These are phyloP conservation scores for Pammene aurita DNA, from an alignment of 2,888 invertebrate species.

Conservation along the genomic window DNA sequence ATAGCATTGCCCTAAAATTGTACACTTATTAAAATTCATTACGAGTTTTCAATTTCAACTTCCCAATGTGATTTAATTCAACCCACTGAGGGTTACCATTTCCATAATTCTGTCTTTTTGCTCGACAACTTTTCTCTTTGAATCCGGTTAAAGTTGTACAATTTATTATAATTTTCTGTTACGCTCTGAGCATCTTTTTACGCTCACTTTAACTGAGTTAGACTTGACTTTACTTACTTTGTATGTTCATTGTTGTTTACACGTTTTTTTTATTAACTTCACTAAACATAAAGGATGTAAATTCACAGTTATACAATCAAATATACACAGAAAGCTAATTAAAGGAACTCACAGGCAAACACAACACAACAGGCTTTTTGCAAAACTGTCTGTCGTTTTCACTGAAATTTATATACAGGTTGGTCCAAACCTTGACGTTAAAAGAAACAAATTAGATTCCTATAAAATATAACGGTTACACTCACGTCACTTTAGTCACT, in stretches of 20 bases:
- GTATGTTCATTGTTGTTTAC: slow-evolving; percentile 3
- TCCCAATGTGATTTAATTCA: slow-evolving; percentile 28
- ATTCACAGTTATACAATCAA: no score
- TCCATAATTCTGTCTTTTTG: slow-evolving; percentile 48
- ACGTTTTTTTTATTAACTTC: no score
- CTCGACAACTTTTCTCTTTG: slow-evolving; percentile 35
- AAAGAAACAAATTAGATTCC: no score
- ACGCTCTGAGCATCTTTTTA: slow-evolving; percentile 18
- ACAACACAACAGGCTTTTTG: no score
- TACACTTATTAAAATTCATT: slow-evolving; percentile 24
- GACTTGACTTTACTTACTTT: not conserved
- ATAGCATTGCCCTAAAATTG: not conserved
- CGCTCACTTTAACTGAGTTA: not conserved
- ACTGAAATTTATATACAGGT: no score
- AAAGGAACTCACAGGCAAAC: no score
- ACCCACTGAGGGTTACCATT: slow-evolving; percentile 45
- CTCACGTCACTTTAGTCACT: no score
- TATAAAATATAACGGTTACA: no score
- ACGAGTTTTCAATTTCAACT: slow-evolving; percentile 43
- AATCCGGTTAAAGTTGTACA: slow-evolving; percentile 22
- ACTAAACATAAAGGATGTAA: no score
- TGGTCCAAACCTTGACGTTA: no score
- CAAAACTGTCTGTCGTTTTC: no score
- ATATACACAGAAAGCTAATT: no score
- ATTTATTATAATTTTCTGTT: slow-evolving; percentile 33